phyloP scores from a whole-genome alignment of 2,797 vertebrate genomes.

The Nyctalus aviator region DNA sequence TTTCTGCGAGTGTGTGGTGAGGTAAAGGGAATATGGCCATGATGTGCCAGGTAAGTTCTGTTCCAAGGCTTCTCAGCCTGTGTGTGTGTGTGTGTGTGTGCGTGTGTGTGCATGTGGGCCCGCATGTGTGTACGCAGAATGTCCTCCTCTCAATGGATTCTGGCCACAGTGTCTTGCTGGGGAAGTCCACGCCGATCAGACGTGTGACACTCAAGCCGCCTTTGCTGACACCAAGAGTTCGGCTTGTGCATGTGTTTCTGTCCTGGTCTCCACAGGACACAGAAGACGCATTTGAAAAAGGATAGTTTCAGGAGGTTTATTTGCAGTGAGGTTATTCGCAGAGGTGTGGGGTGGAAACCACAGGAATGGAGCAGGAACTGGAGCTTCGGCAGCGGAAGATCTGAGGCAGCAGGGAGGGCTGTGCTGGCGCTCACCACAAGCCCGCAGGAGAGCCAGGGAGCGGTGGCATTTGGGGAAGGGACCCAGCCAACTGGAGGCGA shows the following conservation, averaged over 20 bases:
- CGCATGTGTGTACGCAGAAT: background rate
- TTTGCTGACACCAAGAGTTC: background rate
- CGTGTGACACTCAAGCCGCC: constrained; percentile 46
- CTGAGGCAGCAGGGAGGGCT: background rate
- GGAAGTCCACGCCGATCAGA: background rate
- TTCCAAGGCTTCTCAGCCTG: background rate
- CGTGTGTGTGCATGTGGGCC: background rate
- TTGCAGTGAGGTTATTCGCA: background rate
- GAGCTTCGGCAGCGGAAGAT: background rate
- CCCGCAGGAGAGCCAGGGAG: background rate
- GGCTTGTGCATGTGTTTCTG: background rate
- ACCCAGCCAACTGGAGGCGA: background rate
- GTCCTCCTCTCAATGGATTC: constrained; percentile 28
- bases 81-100: background rate
- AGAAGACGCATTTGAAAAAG: background rate
- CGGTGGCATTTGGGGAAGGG: background rate
- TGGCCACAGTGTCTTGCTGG: constrained; percentile 25
- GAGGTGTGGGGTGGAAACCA: background rate
- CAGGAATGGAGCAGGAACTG: background rate
- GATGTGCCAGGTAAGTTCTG: background rate
- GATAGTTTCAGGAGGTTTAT: background rate
- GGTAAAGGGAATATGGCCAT: constrained; percentile 10
- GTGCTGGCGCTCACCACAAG: background rate
- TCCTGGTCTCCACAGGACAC: constrained; percentile 23
- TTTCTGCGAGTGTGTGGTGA: background rate